phyloP scores from a whole-genome alignment of 1,140 invertebrate species.

The Drosophila triauraria region DNA sequence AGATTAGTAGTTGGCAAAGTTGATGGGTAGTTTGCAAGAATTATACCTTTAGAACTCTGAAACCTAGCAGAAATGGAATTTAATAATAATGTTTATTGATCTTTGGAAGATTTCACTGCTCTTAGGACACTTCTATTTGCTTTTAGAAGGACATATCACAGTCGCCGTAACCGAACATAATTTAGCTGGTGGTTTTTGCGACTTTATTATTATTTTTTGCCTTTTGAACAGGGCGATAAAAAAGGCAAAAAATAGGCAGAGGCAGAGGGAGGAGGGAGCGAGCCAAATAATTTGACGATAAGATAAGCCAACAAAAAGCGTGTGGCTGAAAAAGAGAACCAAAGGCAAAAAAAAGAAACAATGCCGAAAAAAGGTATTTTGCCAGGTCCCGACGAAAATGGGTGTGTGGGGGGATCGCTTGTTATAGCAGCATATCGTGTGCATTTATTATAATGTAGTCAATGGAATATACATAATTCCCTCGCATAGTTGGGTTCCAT shows the following conservation, averaged over 20 bases:
- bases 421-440: conserved; percentile 14
- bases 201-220: conserved; percentile 61
- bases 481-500: conserved; percentile 59
- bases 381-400: conserved; percentile 6
- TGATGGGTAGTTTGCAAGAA: no score
- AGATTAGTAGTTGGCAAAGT: not conserved
- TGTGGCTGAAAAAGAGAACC: conserved; percentile 23
- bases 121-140: not conserved
- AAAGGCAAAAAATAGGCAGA: conserved; percentile 34
- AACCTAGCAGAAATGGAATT: not conserved
- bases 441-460: conserved; percentile 43
- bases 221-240: conserved; percentile 72
- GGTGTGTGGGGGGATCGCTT: conserved; percentile 12
- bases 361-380: conserved; percentile 25
- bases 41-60: no score
- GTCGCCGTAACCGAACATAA: conserved; percentile 17
- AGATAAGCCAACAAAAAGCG: conserved; percentile 68
- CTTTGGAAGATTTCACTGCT: not conserved
- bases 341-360: conserved; percentile 2
- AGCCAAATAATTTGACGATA: conserved; percentile 60
- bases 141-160: conserved; percentile 5
- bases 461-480: conserved; percentile 55
- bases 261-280: conserved; percentile 1
- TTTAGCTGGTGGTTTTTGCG: conserved; percentile 41
- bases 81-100: not conserved